Base-by-base conservation (phyloP, 2,888 invertebrate species). In the Conchocele bisecta region DNA sequence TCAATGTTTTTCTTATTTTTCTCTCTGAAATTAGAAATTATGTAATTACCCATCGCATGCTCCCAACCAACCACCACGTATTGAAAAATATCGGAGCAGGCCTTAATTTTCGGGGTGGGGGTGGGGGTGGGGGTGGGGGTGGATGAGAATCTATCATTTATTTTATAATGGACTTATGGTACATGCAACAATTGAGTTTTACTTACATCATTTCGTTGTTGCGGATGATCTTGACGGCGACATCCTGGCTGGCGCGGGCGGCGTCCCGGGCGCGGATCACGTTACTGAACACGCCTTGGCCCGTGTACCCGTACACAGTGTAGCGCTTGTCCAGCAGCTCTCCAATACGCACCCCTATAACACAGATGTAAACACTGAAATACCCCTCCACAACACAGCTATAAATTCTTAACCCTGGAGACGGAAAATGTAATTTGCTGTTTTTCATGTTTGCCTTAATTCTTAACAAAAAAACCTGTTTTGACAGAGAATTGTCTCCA, bases 351-450 rank as follows among this genome's bases (percentile, higher is more conserved):
- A 99, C 98, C 80, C 93, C 93, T 93, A 56, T 17, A 60, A 54
- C 26, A 42, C 3, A 29, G 33, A n/a, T 29, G 15, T 37, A 91
- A 92, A 89, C 86, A 93, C 96, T 94, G 91, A 99, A 99, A 91
- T 99, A 99, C 39, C 99, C 99, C 92, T 99, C 99, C 0, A 98
- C 97, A 92, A 99, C 99, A 89, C n/a, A n/a, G n/a, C n/a, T n/a
- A n/a, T n/a, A n/a, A n/a, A n/a, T n/a, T n/a, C n/a, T n/a, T n/a
- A n/a, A n/a, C n/a, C n/a, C n/a, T n/a, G n/a, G n/a, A n/a, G n/a
- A n/a, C n/a, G n/a, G n/a, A n/a, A n/a, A n/a, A n/a, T n/a, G n/a
- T n/a, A n/a, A n/a, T n/a, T n/a, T n/a, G n/a, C n/a, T n/a, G n/a
- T n/a, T n/a, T n/a, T n/a, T n/a, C n/a, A n/a, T n/a, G n/a, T n/a